Conservation (phyloP, 1,140 invertebrate genomes). For the Pachypeltis micranthus region DNA sequence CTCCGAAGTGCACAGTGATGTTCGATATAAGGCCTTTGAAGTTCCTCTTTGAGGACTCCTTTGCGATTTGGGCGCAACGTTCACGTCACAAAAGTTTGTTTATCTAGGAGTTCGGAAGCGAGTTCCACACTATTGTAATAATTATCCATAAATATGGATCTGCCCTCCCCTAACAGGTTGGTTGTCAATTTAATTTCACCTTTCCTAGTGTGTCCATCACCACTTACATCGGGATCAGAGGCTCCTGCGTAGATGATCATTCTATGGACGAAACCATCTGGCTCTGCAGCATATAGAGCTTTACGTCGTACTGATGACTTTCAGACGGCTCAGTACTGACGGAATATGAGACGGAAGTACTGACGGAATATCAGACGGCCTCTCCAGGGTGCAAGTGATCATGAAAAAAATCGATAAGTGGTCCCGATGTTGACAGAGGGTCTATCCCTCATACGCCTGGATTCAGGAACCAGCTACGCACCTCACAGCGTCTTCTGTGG, state of each 20-base stretch:
- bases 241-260: conserved; percentile 18
- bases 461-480: too few species aligned
- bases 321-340: conserved; percentile 30
- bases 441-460: too few species aligned
- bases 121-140: conserved; percentile 12
- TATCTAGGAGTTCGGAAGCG: conserved; percentile 10
- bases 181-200: conserved; percentile 14
- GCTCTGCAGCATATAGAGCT: conserved; percentile 29
- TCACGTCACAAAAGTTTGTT: conserved; percentile 20
- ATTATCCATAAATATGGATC: conserved; percentile 13
- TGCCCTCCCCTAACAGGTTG: not conserved
- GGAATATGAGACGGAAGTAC: too few species aligned
- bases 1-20: too few species aligned
- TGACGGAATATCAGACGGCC: conserved; percentile 31
- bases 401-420: too few species aligned
- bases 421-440: too few species aligned
- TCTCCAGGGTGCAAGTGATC: conserved; percentile 28
- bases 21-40: too few species aligned
- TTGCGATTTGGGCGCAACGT: conserved; percentile 20
- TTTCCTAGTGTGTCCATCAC: conserved; percentile 1
- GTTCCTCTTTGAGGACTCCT: conserved; percentile 16
- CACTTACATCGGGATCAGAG: not conserved
- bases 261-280: conserved; percentile 19
- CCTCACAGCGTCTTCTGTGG: too few species aligned
- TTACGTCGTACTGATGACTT: conserved; percentile 27